phyloP scores from a whole-genome alignment of 2,113 vertebrate species.

The Scomber scombrus region DNA sequence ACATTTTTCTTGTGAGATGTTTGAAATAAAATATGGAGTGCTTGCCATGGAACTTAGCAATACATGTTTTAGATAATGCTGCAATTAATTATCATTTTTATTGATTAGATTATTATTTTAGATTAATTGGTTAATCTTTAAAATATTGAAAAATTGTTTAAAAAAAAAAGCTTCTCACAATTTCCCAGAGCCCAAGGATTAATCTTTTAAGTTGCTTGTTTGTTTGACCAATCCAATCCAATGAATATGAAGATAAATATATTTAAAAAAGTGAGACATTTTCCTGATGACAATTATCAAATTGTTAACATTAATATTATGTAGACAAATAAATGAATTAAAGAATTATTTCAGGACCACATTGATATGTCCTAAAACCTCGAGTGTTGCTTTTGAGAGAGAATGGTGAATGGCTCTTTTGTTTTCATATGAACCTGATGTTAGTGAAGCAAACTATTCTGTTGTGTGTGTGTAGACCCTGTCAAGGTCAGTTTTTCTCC shows the following conservation, averaged over 20 bases:
- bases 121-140: background rate
- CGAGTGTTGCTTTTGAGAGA: background rate
- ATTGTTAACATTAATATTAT: background rate
- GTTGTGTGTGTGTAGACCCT: constrained; percentile 2
- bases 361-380: background rate
- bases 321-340: background rate
- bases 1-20: background rate
- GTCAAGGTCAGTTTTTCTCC: constrained; percentile 49
- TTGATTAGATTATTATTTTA: background rate
- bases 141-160: background rate
- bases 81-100: background rate
- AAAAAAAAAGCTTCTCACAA: background rate
- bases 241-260: too few relatives aligned
- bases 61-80: background rate
- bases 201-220: background rate
- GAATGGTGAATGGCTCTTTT: background rate
- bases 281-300: too few relatives aligned
- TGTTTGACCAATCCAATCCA: too few relatives aligned
- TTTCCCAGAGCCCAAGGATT: background rate
- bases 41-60: background rate
- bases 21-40: background rate
- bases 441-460: background rate
- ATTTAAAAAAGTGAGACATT: too few relatives aligned
- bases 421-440: background rate
- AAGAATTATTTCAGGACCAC: background rate